A percentile compares a stretch with the other conserved stretches of the same genome.
Conservation (phyloP, 2,113 vertebrate species). For the Mastomys natalensis region DNA sequence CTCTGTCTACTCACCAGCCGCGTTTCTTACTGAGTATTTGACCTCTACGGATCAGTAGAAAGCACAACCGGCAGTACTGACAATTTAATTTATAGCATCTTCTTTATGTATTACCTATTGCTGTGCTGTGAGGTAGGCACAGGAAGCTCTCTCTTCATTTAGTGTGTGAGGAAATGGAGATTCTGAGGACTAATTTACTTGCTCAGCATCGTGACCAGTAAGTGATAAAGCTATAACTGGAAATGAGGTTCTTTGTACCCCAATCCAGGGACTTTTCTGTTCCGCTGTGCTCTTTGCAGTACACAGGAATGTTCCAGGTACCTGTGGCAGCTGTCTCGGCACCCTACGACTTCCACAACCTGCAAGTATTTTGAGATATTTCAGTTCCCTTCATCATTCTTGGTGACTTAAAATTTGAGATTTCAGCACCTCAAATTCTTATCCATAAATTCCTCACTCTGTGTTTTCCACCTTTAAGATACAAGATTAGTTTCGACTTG, state of each 20-base stretch:
- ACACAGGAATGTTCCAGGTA: neutral
- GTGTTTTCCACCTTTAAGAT: neutral
- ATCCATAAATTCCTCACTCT: neutral
- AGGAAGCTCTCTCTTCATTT: constrained; percentile 30
- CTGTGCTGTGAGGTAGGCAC: neutral
- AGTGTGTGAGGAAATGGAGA: constrained; percentile 51
- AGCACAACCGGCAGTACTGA: neutral
- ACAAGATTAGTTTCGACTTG: neutral
- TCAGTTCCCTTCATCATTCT: neutral
- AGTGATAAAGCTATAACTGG: constrained; percentile 60
- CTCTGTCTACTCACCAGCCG: neutral
- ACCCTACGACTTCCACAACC: neutral
- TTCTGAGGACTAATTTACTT: constrained; percentile 62
- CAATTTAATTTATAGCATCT: neutral
- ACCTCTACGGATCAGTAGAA: neutral
- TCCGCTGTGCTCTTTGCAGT: neutral
- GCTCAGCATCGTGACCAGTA: neutral
- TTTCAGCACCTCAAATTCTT: constrained; percentile 21
- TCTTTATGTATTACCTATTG: constrained; percentile 26
- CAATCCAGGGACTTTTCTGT: constrained; percentile 33
- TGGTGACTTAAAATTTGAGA: neutral
- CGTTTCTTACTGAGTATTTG: constrained; percentile 12
- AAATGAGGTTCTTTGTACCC: constrained; percentile 35
- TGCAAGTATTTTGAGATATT: constrained; percentile 12
- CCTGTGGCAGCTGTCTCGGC: constrained; percentile 26